These are phyloP conservation scores for Lamprotornis superbus DNA, from an alignment of 2,113 vertebrate genomes.

Conservation along the genomic window DNA sequence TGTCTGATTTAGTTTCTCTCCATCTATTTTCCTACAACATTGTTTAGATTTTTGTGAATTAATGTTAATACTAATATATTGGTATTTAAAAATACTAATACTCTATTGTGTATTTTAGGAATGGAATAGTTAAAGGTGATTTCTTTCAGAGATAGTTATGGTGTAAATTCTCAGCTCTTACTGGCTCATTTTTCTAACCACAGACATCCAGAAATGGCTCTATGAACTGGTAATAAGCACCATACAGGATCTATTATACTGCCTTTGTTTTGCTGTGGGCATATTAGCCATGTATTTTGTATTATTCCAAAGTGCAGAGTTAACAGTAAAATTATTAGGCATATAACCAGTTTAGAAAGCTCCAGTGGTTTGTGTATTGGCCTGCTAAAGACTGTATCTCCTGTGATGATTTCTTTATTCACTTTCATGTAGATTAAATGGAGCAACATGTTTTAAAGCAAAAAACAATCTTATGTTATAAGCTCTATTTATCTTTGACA, in stretches of 20 bases:
- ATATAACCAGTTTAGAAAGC: not conserved
- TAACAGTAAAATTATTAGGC: not conserved
- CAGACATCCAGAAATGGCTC: not conserved
- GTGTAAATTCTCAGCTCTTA: not conserved
- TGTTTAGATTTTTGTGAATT: not conserved
- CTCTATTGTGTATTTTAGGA: not conserved
- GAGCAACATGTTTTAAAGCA: not conserved
- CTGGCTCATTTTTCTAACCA: not conserved
- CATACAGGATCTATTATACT: not conserved
- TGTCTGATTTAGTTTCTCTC: not conserved
- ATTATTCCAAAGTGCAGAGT: not conserved
- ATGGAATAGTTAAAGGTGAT: not conserved
- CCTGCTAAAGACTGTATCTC: not conserved
- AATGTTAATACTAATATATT: not conserved
- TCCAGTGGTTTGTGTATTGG: not conserved
- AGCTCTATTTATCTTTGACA: not conserved
- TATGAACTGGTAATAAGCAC: not conserved
- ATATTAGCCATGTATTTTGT: not conserved
- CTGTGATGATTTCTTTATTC: not conserved
- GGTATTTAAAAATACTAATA: not conserved
- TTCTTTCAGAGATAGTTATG: not conserved
- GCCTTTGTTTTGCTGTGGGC: not conserved
- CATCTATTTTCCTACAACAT: not conserved
- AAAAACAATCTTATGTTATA: not conserved
- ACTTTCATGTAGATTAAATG: not conserved